Conservation (phyloP, 2,888 invertebrate genomes). For the Crocallis elinguaria region DNA sequence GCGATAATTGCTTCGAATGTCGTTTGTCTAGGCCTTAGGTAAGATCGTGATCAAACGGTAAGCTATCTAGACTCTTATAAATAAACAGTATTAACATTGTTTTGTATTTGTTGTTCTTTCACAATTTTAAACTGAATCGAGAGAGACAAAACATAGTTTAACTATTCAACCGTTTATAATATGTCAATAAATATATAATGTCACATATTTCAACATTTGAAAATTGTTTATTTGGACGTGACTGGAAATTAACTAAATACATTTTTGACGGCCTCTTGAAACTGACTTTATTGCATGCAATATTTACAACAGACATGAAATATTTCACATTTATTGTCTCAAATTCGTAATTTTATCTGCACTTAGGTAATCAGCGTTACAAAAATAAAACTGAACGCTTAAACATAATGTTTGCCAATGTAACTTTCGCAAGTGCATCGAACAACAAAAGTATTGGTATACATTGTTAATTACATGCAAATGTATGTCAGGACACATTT, state of each 20-base stretch:
- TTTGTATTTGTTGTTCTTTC: no score
- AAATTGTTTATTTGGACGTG: no score
- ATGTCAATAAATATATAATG: no score
- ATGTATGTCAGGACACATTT: neutral
- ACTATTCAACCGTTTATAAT: no score
- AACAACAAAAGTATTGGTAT: neutral
- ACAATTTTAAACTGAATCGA: no score
- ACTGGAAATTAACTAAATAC: constrained; percentile 9
- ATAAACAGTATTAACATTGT: no score
- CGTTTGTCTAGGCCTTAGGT: no score
- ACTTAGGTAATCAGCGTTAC: constrained; percentile 23
- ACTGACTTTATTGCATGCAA: constrained; percentile 7
- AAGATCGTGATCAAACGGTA: no score
- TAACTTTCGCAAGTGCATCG: constrained; percentile 1
- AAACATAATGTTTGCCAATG: constrained; percentile 12
- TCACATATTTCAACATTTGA: no score
- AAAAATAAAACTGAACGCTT: constrained; percentile 6
- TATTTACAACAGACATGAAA: constrained; percentile 19
- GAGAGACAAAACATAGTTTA: no score
- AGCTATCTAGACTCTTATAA: no score
- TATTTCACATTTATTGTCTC: constrained; percentile 22
- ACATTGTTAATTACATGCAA: neutral
- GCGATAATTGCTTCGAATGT: no score
- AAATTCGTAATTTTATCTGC: constrained; percentile 20
- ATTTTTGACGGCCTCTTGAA: constrained; percentile 5